Percentiles rank a stretch among this genome's conserved stretches.
Evolutionary conservation across 2,888 invertebrate species (phyloP).

Genomic region (Drosophila mayaguana): DNA sequence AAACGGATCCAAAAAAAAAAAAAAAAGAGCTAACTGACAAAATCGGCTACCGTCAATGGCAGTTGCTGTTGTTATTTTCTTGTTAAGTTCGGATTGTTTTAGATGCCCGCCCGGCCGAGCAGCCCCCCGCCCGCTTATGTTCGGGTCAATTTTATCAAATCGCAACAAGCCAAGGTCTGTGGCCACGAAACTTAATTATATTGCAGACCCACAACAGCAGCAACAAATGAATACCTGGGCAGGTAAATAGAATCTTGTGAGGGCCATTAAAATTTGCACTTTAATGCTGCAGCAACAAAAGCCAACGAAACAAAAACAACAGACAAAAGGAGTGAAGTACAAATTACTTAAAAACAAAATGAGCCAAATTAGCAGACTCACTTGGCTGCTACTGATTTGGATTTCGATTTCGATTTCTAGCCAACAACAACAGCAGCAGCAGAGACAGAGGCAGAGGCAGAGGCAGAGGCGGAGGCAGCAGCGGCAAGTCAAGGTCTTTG

Average conservation of each 20-base stretch:
- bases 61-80: constrained; percentile 50
- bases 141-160: constrained; percentile 78
- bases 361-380: constrained; percentile 79
- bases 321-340: constrained; percentile 64
- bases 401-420: constrained; percentile 72
- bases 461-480: constrained; percentile 24
- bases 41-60: constrained; percentile 73
- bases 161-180: constrained; percentile 76
- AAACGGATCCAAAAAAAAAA: constrained; percentile 5
- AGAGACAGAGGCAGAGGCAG: constrained; percentile 26
- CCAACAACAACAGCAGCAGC: constrained; percentile 46
- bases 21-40: constrained; percentile 66
- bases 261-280: constrained; percentile 78
- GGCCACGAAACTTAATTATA: constrained; percentile 79
- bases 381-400: constrained; percentile 74
- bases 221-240: constrained; percentile 51
- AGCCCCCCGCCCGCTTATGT: constrained; percentile 17
- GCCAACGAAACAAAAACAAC: constrained; percentile 17
- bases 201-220: constrained; percentile 56
- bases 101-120: neutral
- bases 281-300: constrained; percentile 60
- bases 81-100: constrained; percentile 27
- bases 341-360: constrained; percentile 80
- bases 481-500: constrained; percentile 72
- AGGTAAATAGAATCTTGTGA: constrained; percentile 67